A percentile compares a stretch with the other conserved stretches of the same genome.
These are phyloP conservation scores for Meriones psammophilus DNA, from an alignment of 2,797 vertebrate species.

Conservation along the genomic window DNA sequence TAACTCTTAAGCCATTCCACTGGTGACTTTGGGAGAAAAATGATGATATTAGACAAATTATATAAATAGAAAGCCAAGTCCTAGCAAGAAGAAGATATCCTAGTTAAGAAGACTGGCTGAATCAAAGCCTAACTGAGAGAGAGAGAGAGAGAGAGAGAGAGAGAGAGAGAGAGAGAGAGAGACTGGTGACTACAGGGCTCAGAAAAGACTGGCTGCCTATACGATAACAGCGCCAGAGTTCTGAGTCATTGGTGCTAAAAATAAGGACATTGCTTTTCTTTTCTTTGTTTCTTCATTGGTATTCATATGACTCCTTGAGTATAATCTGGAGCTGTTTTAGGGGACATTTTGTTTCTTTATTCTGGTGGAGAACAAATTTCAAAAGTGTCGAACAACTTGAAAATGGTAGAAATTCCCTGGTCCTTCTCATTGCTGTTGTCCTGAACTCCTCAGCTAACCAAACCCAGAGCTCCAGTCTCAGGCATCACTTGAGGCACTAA, in stretches of 20 bases:
- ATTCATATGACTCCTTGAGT: neutral
- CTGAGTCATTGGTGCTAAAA: neutral
- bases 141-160: no score
- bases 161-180: neutral
- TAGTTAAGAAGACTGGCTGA: neutral
- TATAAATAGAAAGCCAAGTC: slow-evolving; percentile 13
- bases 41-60: neutral
- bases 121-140: neutral
- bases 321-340: neutral
- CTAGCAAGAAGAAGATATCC: neutral
- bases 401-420: neutral
- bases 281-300: neutral
- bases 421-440: neutral
- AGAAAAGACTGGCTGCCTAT: neutral
- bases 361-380: neutral
- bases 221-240: neutral
- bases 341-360: neutral
- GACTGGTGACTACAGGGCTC: neutral
- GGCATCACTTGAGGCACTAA: neutral
- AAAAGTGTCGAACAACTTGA: neutral
- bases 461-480: neutral
- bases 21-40: neutral
- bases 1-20: neutral
- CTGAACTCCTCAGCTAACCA: neutral
- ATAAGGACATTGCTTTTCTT: neutral